Evolutionary conservation across 2,888 invertebrate species (phyloP), one percentile per base, ranked within the genome.

Genomic region (Xestoiulus laeticollis): DNA sequence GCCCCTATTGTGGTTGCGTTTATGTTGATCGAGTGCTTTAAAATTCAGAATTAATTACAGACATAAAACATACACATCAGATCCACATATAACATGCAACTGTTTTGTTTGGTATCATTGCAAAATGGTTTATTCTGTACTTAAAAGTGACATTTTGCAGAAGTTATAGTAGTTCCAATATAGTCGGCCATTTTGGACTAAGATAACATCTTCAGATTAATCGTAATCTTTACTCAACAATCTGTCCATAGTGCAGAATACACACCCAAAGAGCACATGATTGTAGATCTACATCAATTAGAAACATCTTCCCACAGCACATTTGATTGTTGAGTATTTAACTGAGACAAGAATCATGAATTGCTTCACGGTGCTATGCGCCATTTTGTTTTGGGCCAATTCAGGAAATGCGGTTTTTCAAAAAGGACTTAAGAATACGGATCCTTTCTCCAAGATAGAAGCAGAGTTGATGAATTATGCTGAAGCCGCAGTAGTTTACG

Each of bases 391-490:
- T 8, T 78, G 78, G 78, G 26, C 30, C 30, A 14, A 30, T 22
- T 78, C 30, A 10, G 78, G 8, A 14, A 16, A 10, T 12, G 30
- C 78, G 14, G 30, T 10, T 48, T 10, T 48, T 2, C 4, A 48
- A 48, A 16, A 10, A 6, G 78, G 78, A 2, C 30, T 30, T 1
- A 26, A 78, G 30, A 30, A 78, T 1, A 26, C 10, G 14, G 78
- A 78, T 22, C 30, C 78, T 0, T 78, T 78, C 30, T 26, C 78
- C 78, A 78, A 78, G 22, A 78, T 78, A 0, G 78, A 78, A 30
- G 78, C 78, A 8, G 78, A 78, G 22, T 30, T 78, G 78, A 78
- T 78, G 78, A 78, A 78, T 4, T 78, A 78, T 30, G 78, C 30
- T 1, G 78, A 12, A 30, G 12, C 8, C 1, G 78, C 78, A 2